These are phyloP conservation scores for Smutsia temminckii DNA, from an alignment of 2,797 vertebrate species.

Conservation along the genomic window DNA sequence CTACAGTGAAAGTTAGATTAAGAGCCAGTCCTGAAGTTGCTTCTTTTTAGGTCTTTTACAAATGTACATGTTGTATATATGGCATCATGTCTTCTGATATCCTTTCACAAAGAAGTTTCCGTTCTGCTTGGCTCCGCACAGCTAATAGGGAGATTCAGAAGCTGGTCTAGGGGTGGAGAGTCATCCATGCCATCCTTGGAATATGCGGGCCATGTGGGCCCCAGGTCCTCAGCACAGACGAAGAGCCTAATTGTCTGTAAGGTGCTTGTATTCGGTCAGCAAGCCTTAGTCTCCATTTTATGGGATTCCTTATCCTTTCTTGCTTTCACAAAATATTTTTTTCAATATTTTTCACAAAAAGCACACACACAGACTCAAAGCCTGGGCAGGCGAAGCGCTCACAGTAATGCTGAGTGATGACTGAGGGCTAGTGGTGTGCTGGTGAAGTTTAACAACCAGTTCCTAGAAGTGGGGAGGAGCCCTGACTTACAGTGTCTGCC, in stretches of 20 bases:
- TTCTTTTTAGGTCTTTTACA: not conserved
- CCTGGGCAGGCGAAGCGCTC: not conserved
- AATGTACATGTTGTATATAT: not conserved
- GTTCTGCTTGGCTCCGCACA: not conserved
- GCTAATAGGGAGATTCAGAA: not conserved
- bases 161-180: not conserved
- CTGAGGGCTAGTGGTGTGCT: not conserved
- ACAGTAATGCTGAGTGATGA: not conserved
- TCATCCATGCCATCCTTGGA: not conserved
- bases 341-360: not conserved
- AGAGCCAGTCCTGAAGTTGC: not conserved
- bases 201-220: not conserved
- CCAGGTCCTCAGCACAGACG: not conserved
- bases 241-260: constrained; percentile 12
- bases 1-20: not conserved
- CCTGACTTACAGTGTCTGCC: not conserved
- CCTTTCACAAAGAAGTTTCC: not conserved
- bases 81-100: not conserved
- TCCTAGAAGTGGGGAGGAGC: not conserved
- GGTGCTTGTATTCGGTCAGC: not conserved
- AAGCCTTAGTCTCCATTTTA: not conserved
- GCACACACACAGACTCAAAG: not conserved
- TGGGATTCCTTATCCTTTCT: not conserved
- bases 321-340: constrained; percentile 24
- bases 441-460: not conserved